Conservation (phyloP, 2,888 invertebrate genomes). For the Epinotia ramella region DNA sequence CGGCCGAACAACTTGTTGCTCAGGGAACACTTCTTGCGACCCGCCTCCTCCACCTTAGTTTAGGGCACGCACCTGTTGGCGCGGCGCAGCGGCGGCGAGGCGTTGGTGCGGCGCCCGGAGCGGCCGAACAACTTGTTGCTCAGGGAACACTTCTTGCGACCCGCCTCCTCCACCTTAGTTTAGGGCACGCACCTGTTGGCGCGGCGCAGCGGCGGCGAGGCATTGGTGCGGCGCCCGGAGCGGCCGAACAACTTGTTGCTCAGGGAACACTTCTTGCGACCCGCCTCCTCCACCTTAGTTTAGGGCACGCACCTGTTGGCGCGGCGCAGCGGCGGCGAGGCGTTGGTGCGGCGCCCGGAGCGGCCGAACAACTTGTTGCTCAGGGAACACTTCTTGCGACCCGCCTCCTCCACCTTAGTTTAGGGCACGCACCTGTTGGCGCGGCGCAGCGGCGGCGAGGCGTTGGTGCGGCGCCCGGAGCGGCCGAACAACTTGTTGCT, state of each 20-base stretch:
- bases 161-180: conserved; percentile 82
- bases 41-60: conserved; percentile 82
- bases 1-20: conserved; percentile 91
- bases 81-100: conserved; percentile 74
- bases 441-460: conserved; percentile 74
- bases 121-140: conserved; percentile 91
- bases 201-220: conserved; percentile 74
- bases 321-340: conserved; percentile 74
- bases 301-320: conserved; percentile 69
- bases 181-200: conserved; percentile 69
- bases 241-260: conserved; percentile 91
- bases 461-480: conserved; percentile 74
- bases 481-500: conserved; percentile 91
- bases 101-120: conserved; percentile 74
- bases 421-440: conserved; percentile 69
- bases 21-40: conserved; percentile 90
- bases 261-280: conserved; percentile 90
- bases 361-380: conserved; percentile 91
- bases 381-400: conserved; percentile 90
- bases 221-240: conserved; percentile 74
- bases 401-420: conserved; percentile 82
- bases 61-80: conserved; percentile 69
- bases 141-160: conserved; percentile 90
- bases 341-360: conserved; percentile 74
- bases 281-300: conserved; percentile 82